These are phyloP conservation scores for Metallyticus violacea DNA, from an alignment of 2,888 invertebrate species.

Conservation along the genomic window DNA sequence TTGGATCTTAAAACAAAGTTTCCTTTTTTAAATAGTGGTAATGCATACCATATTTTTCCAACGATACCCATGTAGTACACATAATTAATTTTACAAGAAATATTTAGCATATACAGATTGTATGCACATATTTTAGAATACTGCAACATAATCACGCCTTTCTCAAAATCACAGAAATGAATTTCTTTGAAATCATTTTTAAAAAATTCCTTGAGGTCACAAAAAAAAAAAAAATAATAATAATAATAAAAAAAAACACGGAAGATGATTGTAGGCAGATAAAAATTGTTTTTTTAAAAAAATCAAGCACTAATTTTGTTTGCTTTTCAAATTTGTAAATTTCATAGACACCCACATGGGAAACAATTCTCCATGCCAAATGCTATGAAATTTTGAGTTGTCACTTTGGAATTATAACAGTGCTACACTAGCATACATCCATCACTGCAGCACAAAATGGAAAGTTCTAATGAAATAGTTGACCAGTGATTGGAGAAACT, in stretches of 20 bases:
- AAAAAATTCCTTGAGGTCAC: too few species aligned
- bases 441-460: neutral
- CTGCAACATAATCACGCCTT: neutral
- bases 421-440: neutral
- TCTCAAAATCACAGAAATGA: neutral
- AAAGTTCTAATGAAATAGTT: neutral
- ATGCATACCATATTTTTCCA: neutral
- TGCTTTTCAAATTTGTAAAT: neutral
- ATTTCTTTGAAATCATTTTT: neutral
- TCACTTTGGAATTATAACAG: neutral
- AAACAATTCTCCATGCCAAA: neutral
- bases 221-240: neutral
- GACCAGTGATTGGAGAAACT: neutral
- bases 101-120: neutral
- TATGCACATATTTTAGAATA: neutral
- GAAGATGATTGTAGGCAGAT: too few species aligned
- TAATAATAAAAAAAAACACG: neutral
- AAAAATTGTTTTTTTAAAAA: neutral
- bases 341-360: neutral
- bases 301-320: neutral
- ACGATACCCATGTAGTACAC: neutral
- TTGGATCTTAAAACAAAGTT: neutral
- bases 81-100: neutral
- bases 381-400: neutral
- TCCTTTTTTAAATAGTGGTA: neutral